Evolutionary conservation across 2,113 vertebrate species (phyloP).

Genomic region (Bubo scandiacus): DNA sequence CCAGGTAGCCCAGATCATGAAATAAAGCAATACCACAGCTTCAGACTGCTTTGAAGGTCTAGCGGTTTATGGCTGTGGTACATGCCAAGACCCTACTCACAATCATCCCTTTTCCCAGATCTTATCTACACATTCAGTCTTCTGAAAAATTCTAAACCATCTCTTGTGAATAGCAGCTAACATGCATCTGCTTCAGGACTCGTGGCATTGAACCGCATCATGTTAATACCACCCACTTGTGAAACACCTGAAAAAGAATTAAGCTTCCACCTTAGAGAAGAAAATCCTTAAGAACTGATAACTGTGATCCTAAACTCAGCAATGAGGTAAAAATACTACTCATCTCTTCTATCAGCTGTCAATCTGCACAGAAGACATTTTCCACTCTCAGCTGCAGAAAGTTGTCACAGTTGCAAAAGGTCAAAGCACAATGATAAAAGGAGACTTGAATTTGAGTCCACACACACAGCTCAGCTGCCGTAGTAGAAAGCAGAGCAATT

Average conservation of each 20-base stretch:
- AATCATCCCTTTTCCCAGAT: neutral
- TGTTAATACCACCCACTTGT: neutral
- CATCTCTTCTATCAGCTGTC: neutral
- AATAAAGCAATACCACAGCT: neutral
- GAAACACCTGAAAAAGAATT: slow-evolving; percentile 21
- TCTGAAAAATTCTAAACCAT: neutral
- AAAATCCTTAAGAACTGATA: slow-evolving; percentile 22
- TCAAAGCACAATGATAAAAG: neutral
- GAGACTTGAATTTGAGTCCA: neutral
- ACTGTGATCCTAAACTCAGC: slow-evolving; percentile 18
- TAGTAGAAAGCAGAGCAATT: neutral
- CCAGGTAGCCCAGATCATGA: neutral
- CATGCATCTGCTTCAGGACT: neutral
- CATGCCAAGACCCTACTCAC: neutral
- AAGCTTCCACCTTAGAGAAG: neutral
- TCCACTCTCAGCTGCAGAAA: neutral
- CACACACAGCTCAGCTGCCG: neutral
- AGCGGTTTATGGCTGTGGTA: neutral
- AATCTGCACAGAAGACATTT: neutral
- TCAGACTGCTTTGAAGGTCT: neutral
- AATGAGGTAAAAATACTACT: slow-evolving; percentile 38
- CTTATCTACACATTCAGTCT: neutral
- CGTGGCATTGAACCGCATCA: neutral
- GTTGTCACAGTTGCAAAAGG: neutral
- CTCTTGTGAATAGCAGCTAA: neutral